Evolutionary conservation across 2,888 invertebrate species (phyloP), one percentile per base, ranked within the genome.

Genomic region (Brachyptera risi): DNA sequence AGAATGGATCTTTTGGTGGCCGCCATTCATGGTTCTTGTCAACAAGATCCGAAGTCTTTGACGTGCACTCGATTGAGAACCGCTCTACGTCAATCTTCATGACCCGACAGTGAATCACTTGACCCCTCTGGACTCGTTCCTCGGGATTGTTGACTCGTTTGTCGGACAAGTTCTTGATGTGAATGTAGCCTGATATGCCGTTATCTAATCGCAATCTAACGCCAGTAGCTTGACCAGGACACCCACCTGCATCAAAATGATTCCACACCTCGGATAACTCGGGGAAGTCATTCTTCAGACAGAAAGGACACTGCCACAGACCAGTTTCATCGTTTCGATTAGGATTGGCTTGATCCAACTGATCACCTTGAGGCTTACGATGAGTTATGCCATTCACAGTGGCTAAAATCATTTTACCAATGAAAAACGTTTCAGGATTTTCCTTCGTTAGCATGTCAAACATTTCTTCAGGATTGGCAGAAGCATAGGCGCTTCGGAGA

Each of bases 231-330:
- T 94, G 92, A 0, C 99, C 99, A 0, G 94, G 96, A 76, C 99
- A 99, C 1, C 89, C 86, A 26, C 92, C 93, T 0, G 93, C 92
- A 76, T 98, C 97, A 78, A 97, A 97, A 75, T 98, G 97, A 76
- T 93, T 95, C 97, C 97, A 98, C 51, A 97, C 96, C 79, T 96
- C 96, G 19, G 94, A 93, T 27, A 97, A 78, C 73, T 97, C 97
- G 0, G 94, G 92, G 70, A 98, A 96, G 75, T 96, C 95, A 72
- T 94, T 94, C 73, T 95, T 94, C 68, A 91, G 81, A 78, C 98
- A 98, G 77, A 97, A 96, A 0, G 96, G 96, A 79, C 98, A 98
- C 73, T 96, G 93, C 97, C 97, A 98, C 40, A 96, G 79, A 0
- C 94, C 94, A 5, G 93, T 93, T 70, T 94, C 92, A 63, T 96